Evolutionary conservation across 2,888 invertebrate genomes (phyloP), one percentile per base, ranked within the genome.

Genomic region (Cheilosia urbana): DNA sequence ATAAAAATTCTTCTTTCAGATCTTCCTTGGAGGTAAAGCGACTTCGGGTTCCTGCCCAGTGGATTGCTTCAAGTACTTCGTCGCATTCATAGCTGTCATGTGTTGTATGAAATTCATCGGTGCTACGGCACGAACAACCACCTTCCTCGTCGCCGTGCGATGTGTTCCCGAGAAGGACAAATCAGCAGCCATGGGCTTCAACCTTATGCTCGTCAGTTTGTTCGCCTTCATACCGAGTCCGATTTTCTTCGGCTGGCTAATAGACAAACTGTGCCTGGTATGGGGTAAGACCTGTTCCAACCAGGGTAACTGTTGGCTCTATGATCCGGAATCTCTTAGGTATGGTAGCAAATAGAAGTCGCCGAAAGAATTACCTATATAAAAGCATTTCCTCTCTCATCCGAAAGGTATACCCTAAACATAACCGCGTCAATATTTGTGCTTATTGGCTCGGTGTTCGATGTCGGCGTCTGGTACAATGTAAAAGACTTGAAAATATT

Each of bases 161-260:
- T 95, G 95, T 90, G 95, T 96, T 6, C 95, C 95, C 13, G 95
- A 95, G 88, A 94, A 95, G 89, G 96, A 96, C 89, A 96, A 96
- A 90, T 93, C 95, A 0, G 94, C 95, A 0, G 95, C 96, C 1
- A 95, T 96, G 94, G 96, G 95, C 37, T 94, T 96, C 77, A 94
- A 95, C 30, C 92, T 95, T 87, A 95, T 94, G 90, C 93, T 95
- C 88, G 94, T 95, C 93, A 95, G 95, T 84, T 92, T 96, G 73
- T 94, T 95, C 88, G 95, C 95, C 11, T 95, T 96, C 89, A 95
- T 96, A 88, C 96, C 96, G 0, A 95, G 95, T 60, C 96, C 96
- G 0, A 95, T 96, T 87, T 93, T 96, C 76, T 96, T 96, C 89
- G 96, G 96, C 69, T 95, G 94, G 88, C 94, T 96, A 71, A 93